A percentile compares a stretch with the other conserved stretches of the same genome.
Evolutionary conservation across 2,797 vertebrate species (phyloP).

Genomic region (Enteromius anoplus): DNA sequence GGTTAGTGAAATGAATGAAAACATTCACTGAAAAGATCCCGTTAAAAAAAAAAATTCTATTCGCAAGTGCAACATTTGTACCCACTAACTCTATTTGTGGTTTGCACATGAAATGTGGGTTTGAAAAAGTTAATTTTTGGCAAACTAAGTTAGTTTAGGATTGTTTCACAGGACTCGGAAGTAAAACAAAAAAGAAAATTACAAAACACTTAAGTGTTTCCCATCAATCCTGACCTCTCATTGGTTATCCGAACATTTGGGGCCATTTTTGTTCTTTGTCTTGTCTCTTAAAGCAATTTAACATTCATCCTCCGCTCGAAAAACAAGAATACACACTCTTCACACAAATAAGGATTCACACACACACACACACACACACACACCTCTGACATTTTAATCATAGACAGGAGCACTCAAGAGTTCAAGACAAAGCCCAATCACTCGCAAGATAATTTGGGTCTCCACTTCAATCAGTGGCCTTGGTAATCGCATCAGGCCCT

Average conservation of each 20-base stretch:
- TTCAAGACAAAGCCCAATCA: slow-evolving; percentile 82
- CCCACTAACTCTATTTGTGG: not conserved
- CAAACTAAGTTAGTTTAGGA: not conserved
- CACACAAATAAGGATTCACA: slow-evolving; percentile 53
- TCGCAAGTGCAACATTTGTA: not conserved
- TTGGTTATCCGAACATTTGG: not conserved
- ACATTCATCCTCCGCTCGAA: not conserved
- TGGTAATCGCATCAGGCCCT: slow-evolving; percentile 80
- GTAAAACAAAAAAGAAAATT: not conserved
- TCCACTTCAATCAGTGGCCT: slow-evolving; percentile 82
- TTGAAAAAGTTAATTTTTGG: not conserved
- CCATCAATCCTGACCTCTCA: not conserved
- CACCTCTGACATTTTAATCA: slow-evolving; percentile 78
- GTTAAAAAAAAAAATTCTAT: not conserved
- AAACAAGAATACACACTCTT: slow-evolving; percentile 29
- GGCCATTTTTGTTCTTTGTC: slow-evolving; percentile 25
- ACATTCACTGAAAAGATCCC: not conserved
- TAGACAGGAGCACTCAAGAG: slow-evolving; percentile 72
- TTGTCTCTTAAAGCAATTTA: slow-evolving; percentile 10
- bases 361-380: slow-evolving; percentile 52
- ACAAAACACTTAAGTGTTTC: not conserved
- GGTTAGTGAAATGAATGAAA: not conserved
- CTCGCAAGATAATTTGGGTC: slow-evolving; percentile 80
- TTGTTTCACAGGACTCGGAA: not conserved
- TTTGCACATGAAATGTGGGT: not conserved